Base-by-base conservation (phyloP, 2,797 vertebrate species). In the Xenentodon cancila region DNA sequence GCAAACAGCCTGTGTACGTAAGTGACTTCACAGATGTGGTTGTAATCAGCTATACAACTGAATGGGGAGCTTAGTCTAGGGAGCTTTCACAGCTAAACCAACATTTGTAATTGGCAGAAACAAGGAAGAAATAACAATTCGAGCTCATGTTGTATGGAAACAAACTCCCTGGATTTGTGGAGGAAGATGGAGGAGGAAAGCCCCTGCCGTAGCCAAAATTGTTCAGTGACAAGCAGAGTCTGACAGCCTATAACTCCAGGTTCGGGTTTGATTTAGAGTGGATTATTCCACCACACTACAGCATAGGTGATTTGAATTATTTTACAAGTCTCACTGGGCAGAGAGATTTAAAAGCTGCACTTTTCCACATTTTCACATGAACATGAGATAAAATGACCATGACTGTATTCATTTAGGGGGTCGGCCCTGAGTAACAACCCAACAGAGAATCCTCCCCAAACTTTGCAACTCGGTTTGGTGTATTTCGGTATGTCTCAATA, bases 1-100 rank as follows among this genome's bases (percentile, higher is more conserved):
- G 0, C 9, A 70, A 81, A 81, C 71, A 75, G 44, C 55, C 59
- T 75, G 65, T 70, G 62, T 68, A 44, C 22, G 46, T 15, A 22
- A 62, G 53, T 34, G 40, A 53, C 30, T 7, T 44, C 1, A 5
- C 59, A 53, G 56, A 77, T 54, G 51, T 43, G 56, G 25, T 50
- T 0, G 8, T 53, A 60, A 68, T 40, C 58, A 71, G 20, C 34
- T 19, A 3, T 7, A 22, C 18, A 44, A 48, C 4, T 16, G 3
- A 51, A 60, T n/a, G 18, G 43, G 25, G 25, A 22, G 62, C 19
- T 12, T 16, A 3, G 19, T 49, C 56, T 34, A 37, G 4, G n/a
- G 12, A 2, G 49, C 20, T n/a, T 7, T 17, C 20, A 18, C 40
- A 54, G 65, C 51, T 37, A 46, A 48, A 64, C 3, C 21, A 56